Base-by-base conservation (phyloP, 1,140 invertebrate species). In the Magallana ariakensis region DNA sequence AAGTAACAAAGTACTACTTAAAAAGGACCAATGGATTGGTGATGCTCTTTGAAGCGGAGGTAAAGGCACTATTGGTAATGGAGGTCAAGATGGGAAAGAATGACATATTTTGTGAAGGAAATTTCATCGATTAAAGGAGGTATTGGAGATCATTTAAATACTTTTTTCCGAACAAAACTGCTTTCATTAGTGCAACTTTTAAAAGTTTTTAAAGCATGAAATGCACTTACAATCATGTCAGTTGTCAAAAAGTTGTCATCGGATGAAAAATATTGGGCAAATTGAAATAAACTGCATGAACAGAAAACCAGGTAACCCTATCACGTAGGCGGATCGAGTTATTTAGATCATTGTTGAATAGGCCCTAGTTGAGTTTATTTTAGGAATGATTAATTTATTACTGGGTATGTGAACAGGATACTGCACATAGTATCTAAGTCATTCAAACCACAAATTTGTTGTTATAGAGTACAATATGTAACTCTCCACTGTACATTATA, bases 311-410 rank as follows among this genome's bases (percentile, higher is more conserved):
- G 66, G 66, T 75, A 75, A 75, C 66, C 66, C 62, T 26, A 9
- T 26, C 19, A 70, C 19, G 26, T 75, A 75, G 66, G 22, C 22
- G 22, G 66, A 75, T 75, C 66, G 22, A 75, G 66, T 9, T 13
- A 75, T 75, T 75, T 75, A 22, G 33, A 75, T 62, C 66, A 75
- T 33, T 19, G 66, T 75, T 75, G 66, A 75, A 75, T 75, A n/a
- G n/a, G n/a, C n/a, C n/a, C n/a, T n/a, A 75, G 22, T 75, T 11
- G 22, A 13, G 66, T 75, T 3, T 26, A 75, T 75, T 66, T 66
- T 19, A 75, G 13, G 19, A 46, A 46, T 46, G 33, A 46, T 46
- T 46, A 2, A 46, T 46, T 46, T 46, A 46, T 46, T 46, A 46
- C 33, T 46, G 33, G 33, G 33, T 46, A 46, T 46, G 33, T 46